Evolutionary conservation across 2,797 vertebrate genomes (phyloP).

Genomic region (Lates japonicus): DNA sequence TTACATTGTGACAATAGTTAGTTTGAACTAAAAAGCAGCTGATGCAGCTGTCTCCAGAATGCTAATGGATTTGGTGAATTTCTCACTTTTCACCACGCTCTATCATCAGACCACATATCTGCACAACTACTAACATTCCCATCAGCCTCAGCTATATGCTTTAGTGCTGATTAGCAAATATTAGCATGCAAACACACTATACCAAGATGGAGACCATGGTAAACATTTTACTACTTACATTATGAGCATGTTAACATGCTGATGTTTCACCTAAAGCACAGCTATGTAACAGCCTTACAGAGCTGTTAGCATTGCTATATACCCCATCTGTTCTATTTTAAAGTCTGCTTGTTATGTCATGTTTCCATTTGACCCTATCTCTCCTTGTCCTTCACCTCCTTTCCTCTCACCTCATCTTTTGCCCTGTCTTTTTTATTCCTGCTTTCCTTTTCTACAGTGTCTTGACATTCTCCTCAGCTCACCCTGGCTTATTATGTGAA

Average conservation of each 20-base stretch:
- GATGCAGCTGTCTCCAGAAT: background rate
- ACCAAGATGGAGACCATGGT: background rate
- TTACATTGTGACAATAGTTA: background rate
- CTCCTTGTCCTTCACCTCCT: background rate
- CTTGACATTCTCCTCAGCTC: constrained; percentile 16
- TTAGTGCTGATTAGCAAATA: background rate
- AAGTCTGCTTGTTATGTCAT: background rate
- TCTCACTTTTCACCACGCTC: background rate
- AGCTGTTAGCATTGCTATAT: background rate
- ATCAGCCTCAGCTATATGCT: background rate
- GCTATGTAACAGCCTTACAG: background rate
- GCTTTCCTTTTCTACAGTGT: background rate
- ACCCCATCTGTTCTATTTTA: background rate
- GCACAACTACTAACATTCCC: background rate
- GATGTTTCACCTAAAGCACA: background rate
- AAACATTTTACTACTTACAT: too few relatives aligned
- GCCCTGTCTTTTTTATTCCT: background rate
- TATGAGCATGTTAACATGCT: background rate
- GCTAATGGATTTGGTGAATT: background rate
- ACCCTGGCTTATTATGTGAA: background rate
- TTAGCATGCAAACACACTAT: background rate
- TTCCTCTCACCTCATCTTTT: background rate
- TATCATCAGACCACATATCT: background rate
- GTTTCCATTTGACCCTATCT: background rate
- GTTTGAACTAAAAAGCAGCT: background rate